Conservation (phyloP, 2,888 invertebrate genomes). For the Formica aserva region DNA sequence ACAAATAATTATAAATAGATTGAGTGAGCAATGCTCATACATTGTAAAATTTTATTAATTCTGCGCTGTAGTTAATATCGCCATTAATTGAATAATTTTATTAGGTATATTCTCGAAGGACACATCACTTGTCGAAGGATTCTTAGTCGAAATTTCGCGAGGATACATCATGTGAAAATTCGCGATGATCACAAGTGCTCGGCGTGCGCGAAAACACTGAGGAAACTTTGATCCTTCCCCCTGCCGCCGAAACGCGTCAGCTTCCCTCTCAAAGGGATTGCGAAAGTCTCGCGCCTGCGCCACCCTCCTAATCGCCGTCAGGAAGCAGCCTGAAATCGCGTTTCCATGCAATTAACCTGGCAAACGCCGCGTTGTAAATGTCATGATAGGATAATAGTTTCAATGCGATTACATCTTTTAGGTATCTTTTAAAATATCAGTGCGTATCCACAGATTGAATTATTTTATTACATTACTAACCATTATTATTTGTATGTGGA, state of each 20-base stretch:
- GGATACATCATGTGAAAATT: not conserved
- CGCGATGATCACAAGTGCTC: constrained; percentile 29
- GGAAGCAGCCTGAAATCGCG: constrained; percentile 15
- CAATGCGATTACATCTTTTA: not conserved
- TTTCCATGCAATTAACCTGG: constrained; percentile 19
- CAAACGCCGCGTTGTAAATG: not conserved
- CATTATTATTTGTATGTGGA: not conserved
- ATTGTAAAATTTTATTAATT: not conserved
- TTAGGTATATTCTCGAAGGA: not conserved
- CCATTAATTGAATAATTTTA: not conserved
- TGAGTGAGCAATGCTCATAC: not conserved
- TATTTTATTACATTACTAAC: not conserved
- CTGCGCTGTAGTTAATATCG: not conserved
- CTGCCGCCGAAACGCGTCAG: constrained; percentile 15
- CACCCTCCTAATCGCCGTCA: constrained; percentile 29
- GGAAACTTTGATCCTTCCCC: constrained; percentile 42
- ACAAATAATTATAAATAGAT: not conserved
- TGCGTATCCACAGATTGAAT: not conserved
- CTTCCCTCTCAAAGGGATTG: constrained; percentile 41
- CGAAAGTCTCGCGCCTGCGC: constrained; percentile 67
- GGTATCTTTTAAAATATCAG: not conserved
- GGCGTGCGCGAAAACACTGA: constrained; percentile 43
- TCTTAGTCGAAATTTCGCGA: not conserved
- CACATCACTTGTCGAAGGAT: not conserved
- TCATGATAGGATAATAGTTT: not conserved